Percentiles rank a stretch among this genome's conserved stretches.
These are phyloP conservation scores for Aradophagus sp. DNA, from an alignment of 1,140 invertebrate species.

Conservation along the genomic window DNA sequence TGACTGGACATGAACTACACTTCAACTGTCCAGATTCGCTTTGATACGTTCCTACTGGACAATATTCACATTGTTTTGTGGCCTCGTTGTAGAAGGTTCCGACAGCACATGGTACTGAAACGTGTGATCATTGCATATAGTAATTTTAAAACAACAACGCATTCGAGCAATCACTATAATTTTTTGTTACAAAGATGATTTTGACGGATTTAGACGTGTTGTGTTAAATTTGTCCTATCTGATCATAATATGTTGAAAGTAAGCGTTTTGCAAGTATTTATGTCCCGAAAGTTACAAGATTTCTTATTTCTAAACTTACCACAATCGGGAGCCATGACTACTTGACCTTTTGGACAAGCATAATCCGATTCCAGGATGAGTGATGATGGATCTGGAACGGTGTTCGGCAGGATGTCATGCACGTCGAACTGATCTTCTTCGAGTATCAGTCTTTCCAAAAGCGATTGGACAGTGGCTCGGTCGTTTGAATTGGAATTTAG, in stretches of 20 bases:
- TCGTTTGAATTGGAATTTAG: slow-evolving; percentile 90
- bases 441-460: slow-evolving; percentile 90
- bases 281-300: no score
- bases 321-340: slow-evolving; percentile 92
- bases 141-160: no score
- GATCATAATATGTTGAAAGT: no score
- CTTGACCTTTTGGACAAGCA: slow-evolving; percentile 93
- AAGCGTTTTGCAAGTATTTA: no score
- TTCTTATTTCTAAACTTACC: no score
- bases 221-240: no score
- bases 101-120: slow-evolving; percentile 92
- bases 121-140: no score
- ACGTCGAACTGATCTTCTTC: slow-evolving; percentile 96
- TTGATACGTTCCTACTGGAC: slow-evolving; percentile 93
- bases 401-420: slow-evolving; percentile 93
- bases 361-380: slow-evolving; percentile 90
- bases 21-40: slow-evolving; percentile 92
- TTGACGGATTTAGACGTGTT: no score
- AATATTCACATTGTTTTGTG: slow-evolving; percentile 86
- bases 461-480: slow-evolving; percentile 85
- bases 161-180: no score
- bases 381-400: slow-evolving; percentile 92
- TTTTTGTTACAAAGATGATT: no score
- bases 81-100: slow-evolving; percentile 90
- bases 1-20: slow-evolving; percentile 90